phyloP scores from a whole-genome alignment of 2,113 vertebrate genomes.

The Macaca fascicularis region DNA sequence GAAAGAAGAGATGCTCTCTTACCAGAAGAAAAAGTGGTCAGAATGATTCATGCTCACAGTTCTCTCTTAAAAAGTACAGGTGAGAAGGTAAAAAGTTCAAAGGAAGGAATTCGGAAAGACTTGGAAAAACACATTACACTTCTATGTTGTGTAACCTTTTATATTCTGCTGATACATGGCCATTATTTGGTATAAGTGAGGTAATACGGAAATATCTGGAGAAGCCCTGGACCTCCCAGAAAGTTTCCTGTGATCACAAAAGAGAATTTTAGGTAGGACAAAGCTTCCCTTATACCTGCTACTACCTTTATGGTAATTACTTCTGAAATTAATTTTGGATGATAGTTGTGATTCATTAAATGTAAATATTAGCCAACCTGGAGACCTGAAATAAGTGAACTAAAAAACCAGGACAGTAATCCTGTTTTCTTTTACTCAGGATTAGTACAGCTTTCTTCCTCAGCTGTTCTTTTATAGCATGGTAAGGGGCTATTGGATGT shows the following conservation, averaged over 20 bases:
- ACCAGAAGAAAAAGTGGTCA: neutral
- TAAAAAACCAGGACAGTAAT: neutral
- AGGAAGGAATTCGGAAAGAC: slow-evolving; percentile 56
- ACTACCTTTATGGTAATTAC: slow-evolving; percentile 30
- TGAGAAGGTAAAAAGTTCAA: slow-evolving; percentile 52
- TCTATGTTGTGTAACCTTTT: slow-evolving; percentile 51
- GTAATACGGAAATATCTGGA: slow-evolving; percentile 25
- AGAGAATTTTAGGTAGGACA: neutral
- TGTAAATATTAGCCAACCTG: neutral
- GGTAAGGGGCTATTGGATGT: neutral
- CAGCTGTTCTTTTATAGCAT: neutral
- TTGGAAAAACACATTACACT: slow-evolving; percentile 64
- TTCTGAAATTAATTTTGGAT: slow-evolving; percentile 52
- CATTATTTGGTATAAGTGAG: slow-evolving; percentile 39
- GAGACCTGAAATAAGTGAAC: neutral
- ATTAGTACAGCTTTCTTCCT: neutral
- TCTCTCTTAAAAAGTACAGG: neutral
- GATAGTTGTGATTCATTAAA: neutral
- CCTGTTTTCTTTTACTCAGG: neutral
- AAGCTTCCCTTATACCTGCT: neutral
- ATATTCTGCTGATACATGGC: neutral
- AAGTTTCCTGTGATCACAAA: slow-evolving; percentile 47
- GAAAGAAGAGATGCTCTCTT: neutral
- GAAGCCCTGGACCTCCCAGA: slow-evolving; percentile 59
- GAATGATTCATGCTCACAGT: neutral